Conservation (phyloP, 2,113 vertebrate species). For the Lathamus discolor region DNA sequence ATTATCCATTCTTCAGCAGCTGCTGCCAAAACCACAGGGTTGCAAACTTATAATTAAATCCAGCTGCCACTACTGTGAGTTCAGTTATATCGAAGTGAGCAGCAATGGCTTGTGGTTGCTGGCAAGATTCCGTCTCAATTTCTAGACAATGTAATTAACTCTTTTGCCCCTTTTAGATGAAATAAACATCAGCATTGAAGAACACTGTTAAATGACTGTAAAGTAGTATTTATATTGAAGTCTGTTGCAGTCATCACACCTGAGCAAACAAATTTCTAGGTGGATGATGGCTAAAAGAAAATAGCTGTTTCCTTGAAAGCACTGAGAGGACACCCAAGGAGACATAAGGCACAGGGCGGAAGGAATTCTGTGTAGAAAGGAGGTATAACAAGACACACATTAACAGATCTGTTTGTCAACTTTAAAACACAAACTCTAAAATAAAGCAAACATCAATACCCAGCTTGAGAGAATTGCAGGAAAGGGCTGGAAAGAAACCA, state of each 20-base stretch:
- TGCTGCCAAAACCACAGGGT: conserved; percentile 72
- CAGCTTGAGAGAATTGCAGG: not conserved
- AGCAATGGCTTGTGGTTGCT: conserved; percentile 56
- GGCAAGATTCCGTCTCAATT: conserved; percentile 62
- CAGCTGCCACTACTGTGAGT: conserved; percentile 73
- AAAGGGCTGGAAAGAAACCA: not conserved
- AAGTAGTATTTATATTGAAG: conserved; percentile 21
- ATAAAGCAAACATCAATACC: not conserved
- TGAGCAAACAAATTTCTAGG: not conserved
- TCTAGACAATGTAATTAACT: conserved; percentile 79
- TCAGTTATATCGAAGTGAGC: conserved; percentile 69
- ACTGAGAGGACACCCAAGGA: not conserved
- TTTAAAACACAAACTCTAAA: not conserved
- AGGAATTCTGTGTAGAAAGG: not conserved
- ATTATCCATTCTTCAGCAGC: conserved; percentile 75
- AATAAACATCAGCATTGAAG: conserved; percentile 63
- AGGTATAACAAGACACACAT: not conserved
- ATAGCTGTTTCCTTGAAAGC: not conserved
- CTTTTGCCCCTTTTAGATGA: conserved; percentile 69
- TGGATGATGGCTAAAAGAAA: not conserved
- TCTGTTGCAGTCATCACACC: not conserved
- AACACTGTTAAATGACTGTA: conserved; percentile 55
- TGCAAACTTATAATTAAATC: conserved; percentile 79
- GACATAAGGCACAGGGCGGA: not conserved
- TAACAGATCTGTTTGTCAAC: not conserved